phyloP scores from a whole-genome alignment of 2,888 invertebrate species.

The Tigriopus californicus region DNA sequence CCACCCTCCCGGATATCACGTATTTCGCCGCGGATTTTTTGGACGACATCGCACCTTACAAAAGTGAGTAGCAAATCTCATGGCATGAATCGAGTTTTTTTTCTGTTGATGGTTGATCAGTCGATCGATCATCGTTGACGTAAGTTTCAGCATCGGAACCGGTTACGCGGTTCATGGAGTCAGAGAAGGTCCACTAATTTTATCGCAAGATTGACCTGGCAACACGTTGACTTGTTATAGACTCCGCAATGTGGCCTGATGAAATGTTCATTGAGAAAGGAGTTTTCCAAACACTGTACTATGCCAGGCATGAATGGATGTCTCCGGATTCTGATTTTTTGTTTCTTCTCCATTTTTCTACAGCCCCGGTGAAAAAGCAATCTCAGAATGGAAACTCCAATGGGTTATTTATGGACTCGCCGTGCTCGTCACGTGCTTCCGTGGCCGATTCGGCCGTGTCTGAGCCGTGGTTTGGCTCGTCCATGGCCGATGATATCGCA shows the following conservation, averaged over 20 bases:
- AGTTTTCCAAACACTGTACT: no score
- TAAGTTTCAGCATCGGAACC: no score
- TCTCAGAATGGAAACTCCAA: neutral
- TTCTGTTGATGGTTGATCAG: neutral
- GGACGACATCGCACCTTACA: slow-evolving; percentile 39
- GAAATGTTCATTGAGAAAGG: no score
- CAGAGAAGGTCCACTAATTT: no score
- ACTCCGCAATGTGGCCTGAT: no score
- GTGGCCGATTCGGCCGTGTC: slow-evolving; percentile 1
- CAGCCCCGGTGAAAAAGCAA: neutral
- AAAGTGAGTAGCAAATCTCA: slow-evolving; percentile 14
- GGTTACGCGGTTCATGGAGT: no score
- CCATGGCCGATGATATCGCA: slow-evolving; percentile 2
- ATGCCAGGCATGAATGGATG: no score
- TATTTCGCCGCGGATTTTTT: slow-evolving; percentile 69
- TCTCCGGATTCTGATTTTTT: neutral
- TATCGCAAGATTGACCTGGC: no score
- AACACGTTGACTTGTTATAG: no score
- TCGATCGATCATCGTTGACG: neutral
- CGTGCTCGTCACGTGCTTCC: neutral
- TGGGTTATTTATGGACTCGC: slow-evolving; percentile 1
- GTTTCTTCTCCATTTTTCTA: neutral
- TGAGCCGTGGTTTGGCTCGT: slow-evolving; percentile 11
- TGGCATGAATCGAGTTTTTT: neutral
- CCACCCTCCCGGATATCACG: slow-evolving; percentile 65